Conservation (phyloP, 2,113 vertebrate genomes). For the Canis aureus region DNA sequence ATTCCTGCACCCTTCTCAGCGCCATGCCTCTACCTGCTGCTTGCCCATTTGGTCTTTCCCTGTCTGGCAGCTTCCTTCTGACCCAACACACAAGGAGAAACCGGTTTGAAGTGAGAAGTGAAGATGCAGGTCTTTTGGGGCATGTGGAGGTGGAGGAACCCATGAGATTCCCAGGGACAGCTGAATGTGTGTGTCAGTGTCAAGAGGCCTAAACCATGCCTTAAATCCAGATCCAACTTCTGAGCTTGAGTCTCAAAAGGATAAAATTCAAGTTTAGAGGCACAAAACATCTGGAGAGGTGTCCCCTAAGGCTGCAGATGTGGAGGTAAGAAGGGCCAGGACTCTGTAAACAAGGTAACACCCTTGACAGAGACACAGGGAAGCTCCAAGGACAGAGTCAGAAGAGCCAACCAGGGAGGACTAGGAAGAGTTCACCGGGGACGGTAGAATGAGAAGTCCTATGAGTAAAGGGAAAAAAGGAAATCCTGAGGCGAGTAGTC, state of each 20-base stretch:
- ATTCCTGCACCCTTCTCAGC: background rate
- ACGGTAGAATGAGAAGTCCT: background rate
- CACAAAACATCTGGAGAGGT: conserved; percentile 31
- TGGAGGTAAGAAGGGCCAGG: background rate
- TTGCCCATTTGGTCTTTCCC: conserved; percentile 4
- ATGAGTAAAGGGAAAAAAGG: background rate
- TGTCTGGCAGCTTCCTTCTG: background rate
- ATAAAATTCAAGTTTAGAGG: conserved; percentile 37
- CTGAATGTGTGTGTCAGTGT: background rate
- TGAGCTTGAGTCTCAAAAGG: conserved; percentile 51
- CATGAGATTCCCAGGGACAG: background rate
- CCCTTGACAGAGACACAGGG: no score
- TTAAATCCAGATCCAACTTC: conserved; percentile 40
- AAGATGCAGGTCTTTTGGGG: background rate
- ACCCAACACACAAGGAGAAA: background rate
- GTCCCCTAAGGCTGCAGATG: background rate
- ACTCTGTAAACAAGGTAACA: background rate
- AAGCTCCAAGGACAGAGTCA: background rate
- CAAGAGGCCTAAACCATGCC: conserved; percentile 18
- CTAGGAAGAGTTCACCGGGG: background rate
- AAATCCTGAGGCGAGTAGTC: background rate
- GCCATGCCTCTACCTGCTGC: background rate
- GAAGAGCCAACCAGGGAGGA: background rate
- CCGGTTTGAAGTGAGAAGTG: background rate
- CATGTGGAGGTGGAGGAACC: background rate